A percentile compares a stretch with the other conserved stretches of the same genome.
phyloP scores from a whole-genome alignment of 2,888 invertebrate species.

The Drosophila mayaguana region DNA sequence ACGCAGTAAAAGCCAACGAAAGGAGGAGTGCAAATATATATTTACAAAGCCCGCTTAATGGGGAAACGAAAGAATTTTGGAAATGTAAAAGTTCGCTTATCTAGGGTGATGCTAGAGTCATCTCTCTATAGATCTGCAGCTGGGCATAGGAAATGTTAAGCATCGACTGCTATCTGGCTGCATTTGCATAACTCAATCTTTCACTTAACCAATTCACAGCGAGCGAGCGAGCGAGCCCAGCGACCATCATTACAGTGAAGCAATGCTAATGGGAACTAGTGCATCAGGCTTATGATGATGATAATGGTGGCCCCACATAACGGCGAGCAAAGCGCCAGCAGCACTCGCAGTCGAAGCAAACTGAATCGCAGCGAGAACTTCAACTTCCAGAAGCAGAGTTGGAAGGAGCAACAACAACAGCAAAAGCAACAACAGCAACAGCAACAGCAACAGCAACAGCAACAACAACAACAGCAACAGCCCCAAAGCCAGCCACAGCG shows the following conservation, averaged over 20 bases:
- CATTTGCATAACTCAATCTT: conserved; percentile 30
- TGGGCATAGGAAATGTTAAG: neutral
- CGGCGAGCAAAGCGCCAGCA: conserved; percentile 61
- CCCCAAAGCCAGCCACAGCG: conserved; percentile 16
- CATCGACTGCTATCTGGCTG: neutral
- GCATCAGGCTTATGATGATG: conserved; percentile 57
- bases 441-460: conserved; percentile 4
- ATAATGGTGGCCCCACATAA: conserved; percentile 40
- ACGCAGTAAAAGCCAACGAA: neutral
- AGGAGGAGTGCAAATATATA: neutral
- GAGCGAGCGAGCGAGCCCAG: neutral
- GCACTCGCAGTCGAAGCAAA: conserved; percentile 21
- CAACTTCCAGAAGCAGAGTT: conserved; percentile 22
- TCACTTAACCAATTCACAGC: conserved; percentile 15
- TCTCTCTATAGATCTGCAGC: neutral
- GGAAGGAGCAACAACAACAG: conserved; percentile 16
- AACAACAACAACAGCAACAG: conserved; percentile 4
- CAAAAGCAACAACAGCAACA: conserved; percentile 2
- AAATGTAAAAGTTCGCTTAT: neutral
- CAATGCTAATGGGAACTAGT: conserved; percentile 52
- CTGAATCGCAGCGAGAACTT: conserved; percentile 31
- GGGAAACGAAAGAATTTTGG: neutral
- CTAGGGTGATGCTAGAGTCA: neutral
- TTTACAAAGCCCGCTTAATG: no score
- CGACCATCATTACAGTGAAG: conserved; percentile 28